These are phyloP conservation scores for Sylvilagus floridanus DNA, from an alignment of 2,797 vertebrate genomes.

Conservation along the genomic window DNA sequence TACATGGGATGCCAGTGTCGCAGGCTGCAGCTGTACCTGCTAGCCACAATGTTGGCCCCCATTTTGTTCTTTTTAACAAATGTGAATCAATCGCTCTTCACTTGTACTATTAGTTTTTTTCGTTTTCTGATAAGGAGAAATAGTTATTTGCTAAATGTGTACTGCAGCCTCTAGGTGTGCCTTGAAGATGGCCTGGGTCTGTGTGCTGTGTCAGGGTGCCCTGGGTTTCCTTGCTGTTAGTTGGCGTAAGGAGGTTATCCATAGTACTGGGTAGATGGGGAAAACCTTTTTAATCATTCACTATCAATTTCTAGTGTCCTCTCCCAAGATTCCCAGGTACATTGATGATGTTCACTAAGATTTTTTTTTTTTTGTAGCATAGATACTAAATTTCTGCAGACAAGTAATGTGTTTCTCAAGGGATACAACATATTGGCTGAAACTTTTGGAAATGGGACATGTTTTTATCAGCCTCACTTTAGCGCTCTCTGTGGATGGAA, in stretches of 20 bases:
- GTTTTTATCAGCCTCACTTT: not conserved
- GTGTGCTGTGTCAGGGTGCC: not conserved
- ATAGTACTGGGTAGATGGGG: not conserved
- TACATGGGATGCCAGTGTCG: too few species aligned
- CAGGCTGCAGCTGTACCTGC: too few species aligned
- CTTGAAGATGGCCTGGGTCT: not conserved
- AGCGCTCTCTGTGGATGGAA: not conserved
- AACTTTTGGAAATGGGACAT: not conserved
- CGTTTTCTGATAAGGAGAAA: not conserved
- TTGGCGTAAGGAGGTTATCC: not conserved
- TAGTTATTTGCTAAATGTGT: not conserved
- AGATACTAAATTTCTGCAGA: not conserved
- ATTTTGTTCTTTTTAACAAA: conserved; percentile 1
- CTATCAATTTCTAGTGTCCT: not conserved
- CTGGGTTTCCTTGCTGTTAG: not conserved
- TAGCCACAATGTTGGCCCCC: too few species aligned
- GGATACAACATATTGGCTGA: not conserved
- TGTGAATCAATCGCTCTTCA: not conserved
- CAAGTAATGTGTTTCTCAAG: not conserved
- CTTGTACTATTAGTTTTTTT: not conserved
- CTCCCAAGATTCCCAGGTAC: not conserved
- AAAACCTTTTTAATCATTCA: not conserved
- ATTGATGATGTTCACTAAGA: not conserved
- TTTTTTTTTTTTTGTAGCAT: not conserved
- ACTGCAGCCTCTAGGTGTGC: not conserved